These are phyloP conservation scores for Corynorhinus townsendii DNA, from an alignment of 2,113 vertebrate species.

Conservation along the genomic window DNA sequence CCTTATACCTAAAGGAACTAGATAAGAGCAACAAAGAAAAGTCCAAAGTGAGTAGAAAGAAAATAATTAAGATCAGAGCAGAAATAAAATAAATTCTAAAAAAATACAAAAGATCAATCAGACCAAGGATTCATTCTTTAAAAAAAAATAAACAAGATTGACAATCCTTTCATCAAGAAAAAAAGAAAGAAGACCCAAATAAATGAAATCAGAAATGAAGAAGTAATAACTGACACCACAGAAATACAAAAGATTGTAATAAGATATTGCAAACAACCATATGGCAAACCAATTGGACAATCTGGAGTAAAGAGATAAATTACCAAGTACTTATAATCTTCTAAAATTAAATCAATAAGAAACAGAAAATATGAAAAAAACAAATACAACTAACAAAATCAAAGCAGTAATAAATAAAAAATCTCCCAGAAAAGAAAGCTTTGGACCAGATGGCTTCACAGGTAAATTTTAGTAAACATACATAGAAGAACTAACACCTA, in stretches of 20 bases:
- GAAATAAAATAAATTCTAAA: neutral
- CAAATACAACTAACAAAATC: neutral
- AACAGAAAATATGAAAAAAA: neutral
- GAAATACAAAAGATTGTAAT: neutral
- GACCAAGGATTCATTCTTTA: neutral
- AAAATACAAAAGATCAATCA: neutral
- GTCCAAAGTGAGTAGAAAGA: neutral
- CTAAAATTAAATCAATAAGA: neutral
- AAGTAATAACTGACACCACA: neutral
- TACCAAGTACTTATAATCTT: neutral
- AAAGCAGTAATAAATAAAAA: neutral
- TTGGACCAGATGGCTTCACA: neutral
- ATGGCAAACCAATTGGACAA: neutral
- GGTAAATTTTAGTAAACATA: neutral
- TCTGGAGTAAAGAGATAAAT: neutral
- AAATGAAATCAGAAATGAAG: neutral
- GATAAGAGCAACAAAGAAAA: neutral
- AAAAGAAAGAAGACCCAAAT: neutral
- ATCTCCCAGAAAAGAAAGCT: neutral
- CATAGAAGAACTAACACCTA: neutral
- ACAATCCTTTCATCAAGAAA: neutral
- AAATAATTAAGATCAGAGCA: neutral
- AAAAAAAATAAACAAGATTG: neutral
- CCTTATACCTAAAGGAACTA: neutral
- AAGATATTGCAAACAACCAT: neutral